Evolutionary conservation across 2,113 vertebrate species (phyloP), one percentile per base, ranked within the genome.

Genomic region (Dipodomys ordii): DNA sequence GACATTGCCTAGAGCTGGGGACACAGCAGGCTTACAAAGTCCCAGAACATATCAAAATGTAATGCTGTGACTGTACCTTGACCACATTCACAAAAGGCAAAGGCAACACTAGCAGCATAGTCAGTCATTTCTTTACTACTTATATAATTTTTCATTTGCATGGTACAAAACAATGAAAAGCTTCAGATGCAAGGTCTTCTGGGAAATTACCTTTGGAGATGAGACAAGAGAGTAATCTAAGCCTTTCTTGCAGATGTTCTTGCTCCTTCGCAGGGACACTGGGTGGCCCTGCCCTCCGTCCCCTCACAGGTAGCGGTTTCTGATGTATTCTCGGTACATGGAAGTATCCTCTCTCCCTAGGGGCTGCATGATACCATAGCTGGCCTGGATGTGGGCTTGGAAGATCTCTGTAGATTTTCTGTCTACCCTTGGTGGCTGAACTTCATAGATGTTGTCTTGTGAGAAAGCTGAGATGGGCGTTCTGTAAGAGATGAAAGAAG

Each of bases 271-370:
- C 27, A 27, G n/a, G 27, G 71, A n/a, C 1, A 12, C 67, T 7
- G 11, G 0, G 0, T 27, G 64, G 46, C 19, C 11, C 57, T 10
- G 60, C 53, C 53, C 53, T 16, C 0, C 2, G 18, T 22, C 16
- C 44, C 76, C 78, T 98, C 97, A 99, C 98, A 99, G 98, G 97
- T 99, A 99, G 97, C 99, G 98, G 97, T 99, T 99, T 96, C 98
- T 98, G 97, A 99, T 98, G 94, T 99, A 99, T 89, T 99, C 99
- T 83, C 99, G 98, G 98, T 99, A 99, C 97, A 99, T 98, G 79
- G 99, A 87, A 71, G 98, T 96, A 92, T 99, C 99, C 4, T 99
- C 99, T 93, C 98, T 98, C 92, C 98, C 98, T 32, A 99, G 97
- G 1, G 97, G 95, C 95, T 99, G 99, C 97, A 99, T 98, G 95